Evolutionary conservation across 2,113 vertebrate species (phyloP).

Genomic region (Oxyruncus cristatus): DNA sequence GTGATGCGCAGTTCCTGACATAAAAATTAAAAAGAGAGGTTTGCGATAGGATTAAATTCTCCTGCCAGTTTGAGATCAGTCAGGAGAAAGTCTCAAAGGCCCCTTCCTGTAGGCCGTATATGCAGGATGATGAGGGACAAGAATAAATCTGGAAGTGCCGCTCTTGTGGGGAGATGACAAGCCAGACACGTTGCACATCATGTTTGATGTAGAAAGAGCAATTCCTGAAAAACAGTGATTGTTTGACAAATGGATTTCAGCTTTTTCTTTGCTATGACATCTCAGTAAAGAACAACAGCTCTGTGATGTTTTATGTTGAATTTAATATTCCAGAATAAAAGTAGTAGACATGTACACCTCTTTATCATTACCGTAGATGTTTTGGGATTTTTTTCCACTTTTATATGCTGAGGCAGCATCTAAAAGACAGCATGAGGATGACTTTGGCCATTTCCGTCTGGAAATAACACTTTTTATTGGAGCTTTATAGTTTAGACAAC

Average conservation of each 20-base stretch:
- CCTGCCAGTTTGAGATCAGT: not conserved
- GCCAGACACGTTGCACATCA: fast-evolving
- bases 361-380: not conserved
- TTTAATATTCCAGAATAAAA: not conserved
- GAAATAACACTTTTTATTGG: not conserved
- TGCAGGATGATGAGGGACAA: not conserved
- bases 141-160: not conserved
- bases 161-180: not conserved
- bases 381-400: not conserved
- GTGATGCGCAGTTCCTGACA: not conserved
- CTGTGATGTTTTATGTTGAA: not conserved
- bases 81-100: not conserved
- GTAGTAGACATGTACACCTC: fast-evolving
- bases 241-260: not conserved
- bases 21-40: not conserved
- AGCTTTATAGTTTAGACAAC: not conserved
- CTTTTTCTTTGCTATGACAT: not conserved
- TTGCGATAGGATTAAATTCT: not conserved
- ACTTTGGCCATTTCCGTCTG: not conserved
- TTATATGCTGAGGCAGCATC: not conserved
- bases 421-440: not conserved
- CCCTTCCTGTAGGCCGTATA: not conserved
- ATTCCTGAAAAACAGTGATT: not conserved
- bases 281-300: not conserved
- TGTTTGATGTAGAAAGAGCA: not conserved